Conservation (phyloP, 2,797 vertebrate genomes). For the Leptatherina wallacei region DNA sequence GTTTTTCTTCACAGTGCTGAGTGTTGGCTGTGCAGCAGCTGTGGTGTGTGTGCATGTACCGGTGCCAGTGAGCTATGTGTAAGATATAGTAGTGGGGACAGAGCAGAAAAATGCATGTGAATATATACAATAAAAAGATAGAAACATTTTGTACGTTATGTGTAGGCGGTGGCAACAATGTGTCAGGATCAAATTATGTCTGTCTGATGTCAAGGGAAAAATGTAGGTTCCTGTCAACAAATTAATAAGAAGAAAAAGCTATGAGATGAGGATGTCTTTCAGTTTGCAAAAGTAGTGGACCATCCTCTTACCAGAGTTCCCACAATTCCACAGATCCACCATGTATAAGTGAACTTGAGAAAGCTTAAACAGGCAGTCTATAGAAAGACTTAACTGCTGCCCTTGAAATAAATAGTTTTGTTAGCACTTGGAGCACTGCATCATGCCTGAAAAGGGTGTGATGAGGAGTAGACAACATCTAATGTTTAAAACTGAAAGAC, state of each 20-base stretch:
- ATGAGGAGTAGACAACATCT: neutral
- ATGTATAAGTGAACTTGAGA: neutral
- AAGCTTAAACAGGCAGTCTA: conserved; percentile 25
- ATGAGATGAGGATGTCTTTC: neutral
- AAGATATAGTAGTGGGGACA: conserved; percentile 6
- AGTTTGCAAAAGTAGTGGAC: neutral
- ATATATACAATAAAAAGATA: conserved; percentile 5
- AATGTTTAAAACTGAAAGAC: neutral
- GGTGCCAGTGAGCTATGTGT: neutral
- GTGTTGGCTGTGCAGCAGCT: conserved; percentile 40
- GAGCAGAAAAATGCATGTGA: conserved; percentile 18
- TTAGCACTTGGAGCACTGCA: neutral
- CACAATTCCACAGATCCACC: conserved; percentile 2
- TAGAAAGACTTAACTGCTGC: conserved; percentile 10
- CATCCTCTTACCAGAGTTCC: neutral
- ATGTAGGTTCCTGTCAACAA: neutral
- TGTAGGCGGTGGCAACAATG: neutral
- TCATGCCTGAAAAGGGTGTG: neutral
- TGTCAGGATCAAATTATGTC: too few relatives aligned
- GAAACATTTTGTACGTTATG: neutral
- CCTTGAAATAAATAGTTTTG: conserved; percentile 20
- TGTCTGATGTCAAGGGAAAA: too few relatives aligned
- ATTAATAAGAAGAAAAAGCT: neutral
- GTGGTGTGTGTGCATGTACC: conserved; percentile 1
- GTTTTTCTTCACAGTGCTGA: conserved; percentile 33